Conservation (phyloP, 2,113 vertebrate species). For the Gopherus flavomarginatus region DNA sequence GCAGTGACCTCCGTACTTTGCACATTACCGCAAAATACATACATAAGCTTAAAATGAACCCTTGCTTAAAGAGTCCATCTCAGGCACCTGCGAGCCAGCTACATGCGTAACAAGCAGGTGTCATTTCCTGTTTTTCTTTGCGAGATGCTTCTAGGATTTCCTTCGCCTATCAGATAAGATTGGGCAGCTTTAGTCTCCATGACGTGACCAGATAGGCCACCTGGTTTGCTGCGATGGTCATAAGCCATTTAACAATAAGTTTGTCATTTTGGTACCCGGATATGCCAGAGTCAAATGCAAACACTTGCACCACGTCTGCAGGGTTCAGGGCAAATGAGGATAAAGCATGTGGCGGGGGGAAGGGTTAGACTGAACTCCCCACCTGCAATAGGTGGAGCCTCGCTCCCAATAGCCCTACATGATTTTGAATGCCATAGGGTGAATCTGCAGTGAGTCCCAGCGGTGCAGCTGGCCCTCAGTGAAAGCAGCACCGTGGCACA, state of each 20-base stretch:
- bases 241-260: background rate
- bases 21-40: background rate
- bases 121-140: background rate
- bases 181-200: background rate
- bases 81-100: background rate
- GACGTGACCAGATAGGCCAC: background rate
- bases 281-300: background rate
- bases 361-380: background rate
- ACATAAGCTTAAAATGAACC: background rate
- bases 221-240: background rate
- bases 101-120: background rate
- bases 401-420: background rate
- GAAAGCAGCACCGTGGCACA: background rate
- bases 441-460: background rate
- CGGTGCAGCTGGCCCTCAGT: background rate
- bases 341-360: background rate
- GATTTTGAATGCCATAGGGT: background rate
- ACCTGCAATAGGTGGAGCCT: background rate
- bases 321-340: background rate
- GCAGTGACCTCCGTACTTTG: constrained; percentile 23
- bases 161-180: background rate
- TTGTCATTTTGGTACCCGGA: background rate
- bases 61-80: background rate
- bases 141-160: background rate
- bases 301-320: background rate